Conservation (phyloP, 2,888 invertebrate species). For the Trissoscelio sp. region DNA sequence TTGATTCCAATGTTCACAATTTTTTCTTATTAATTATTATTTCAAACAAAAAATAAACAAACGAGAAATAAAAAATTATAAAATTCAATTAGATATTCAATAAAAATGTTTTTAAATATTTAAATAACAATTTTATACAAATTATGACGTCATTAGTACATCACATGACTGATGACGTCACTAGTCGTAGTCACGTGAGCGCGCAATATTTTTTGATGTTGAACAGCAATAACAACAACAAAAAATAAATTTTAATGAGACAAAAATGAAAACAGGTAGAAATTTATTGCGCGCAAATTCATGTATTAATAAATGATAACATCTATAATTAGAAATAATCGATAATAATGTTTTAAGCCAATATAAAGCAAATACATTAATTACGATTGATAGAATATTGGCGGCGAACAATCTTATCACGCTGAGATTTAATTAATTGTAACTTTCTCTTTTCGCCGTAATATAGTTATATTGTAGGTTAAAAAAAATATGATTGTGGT, state of each 20-base stretch:
- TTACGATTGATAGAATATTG: conserved; percentile 38
- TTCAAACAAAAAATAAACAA: too few species aligned
- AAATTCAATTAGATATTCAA: too few species aligned
- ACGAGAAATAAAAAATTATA: too few species aligned
- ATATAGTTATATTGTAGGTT: background rate
- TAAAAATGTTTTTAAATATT: too few species aligned
- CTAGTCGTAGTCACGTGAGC: too few species aligned
- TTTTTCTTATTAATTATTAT: background rate
- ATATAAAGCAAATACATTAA: conserved; percentile 42
- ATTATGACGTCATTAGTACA: too few species aligned
- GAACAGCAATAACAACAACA: background rate
- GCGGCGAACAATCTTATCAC: conserved; percentile 46
- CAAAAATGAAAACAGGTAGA: conserved; percentile 1
- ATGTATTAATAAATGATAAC: conserved; percentile 28
- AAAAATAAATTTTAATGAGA: conserved; percentile 9
- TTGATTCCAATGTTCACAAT: conserved; percentile 14
- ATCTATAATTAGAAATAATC: conserved; percentile 41
- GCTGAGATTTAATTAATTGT: conserved; percentile 48
- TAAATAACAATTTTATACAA: too few species aligned
- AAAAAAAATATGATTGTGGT: conserved; percentile 13
- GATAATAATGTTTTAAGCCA: conserved; percentile 24
- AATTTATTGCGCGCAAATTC: conserved; percentile 6
- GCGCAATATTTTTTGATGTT: background rate
- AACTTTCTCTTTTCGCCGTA: conserved; percentile 49
- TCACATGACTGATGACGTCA: too few species aligned